Conservation (phyloP, 2,797 vertebrate species). For the Gallinago stenura region DNA sequence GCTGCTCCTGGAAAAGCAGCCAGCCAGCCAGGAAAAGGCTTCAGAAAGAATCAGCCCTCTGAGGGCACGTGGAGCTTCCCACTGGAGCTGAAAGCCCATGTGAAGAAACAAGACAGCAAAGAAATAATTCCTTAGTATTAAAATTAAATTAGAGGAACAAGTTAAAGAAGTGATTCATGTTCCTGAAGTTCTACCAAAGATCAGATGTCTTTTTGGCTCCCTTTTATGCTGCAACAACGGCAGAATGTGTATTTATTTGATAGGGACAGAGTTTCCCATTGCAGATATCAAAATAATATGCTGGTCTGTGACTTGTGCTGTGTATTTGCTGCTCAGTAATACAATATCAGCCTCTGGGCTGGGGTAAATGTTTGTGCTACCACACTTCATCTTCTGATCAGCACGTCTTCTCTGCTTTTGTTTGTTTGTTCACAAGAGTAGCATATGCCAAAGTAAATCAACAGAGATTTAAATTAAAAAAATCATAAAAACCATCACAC, state of each 20-base stretch:
- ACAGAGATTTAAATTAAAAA: background rate
- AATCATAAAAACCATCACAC: background rate
- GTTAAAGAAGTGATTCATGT: background rate
- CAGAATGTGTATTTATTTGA: background rate
- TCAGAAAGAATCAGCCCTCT: background rate
- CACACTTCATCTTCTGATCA: background rate
- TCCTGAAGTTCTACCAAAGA: background rate
- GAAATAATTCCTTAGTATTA: background rate
- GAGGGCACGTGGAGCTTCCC: fast-evolving
- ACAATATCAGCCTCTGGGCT: background rate
- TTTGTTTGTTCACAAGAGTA: background rate
- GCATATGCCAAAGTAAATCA: background rate
- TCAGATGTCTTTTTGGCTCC: background rate
- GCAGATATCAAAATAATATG: background rate
- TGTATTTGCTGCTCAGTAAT: background rate
- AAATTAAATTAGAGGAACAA: background rate
- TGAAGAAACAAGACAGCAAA: background rate
- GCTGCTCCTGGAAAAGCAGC: background rate
- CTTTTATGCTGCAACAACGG: background rate
- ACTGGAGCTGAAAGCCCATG: background rate
- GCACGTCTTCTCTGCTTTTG: fast-evolving
- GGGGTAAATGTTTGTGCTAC: background rate
- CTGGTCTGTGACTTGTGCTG: background rate
- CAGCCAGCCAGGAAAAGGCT: fast-evolving
- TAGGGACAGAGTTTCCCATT: background rate